Conservation (phyloP, 2,888 invertebrate species). For the Acleris sparsana region DNA sequence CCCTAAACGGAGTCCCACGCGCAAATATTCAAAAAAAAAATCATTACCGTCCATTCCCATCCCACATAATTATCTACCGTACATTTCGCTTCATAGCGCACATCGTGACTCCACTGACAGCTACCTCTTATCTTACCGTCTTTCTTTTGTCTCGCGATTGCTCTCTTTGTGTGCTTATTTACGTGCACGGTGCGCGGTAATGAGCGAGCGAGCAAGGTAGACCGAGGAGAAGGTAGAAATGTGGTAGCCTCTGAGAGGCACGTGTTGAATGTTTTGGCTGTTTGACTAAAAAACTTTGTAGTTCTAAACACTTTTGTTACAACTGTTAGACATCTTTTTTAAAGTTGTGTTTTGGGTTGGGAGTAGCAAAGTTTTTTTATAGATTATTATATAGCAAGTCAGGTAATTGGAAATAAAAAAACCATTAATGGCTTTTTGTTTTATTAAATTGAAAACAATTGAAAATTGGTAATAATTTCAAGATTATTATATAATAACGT, state of each 20-base stretch:
- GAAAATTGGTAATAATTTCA: too few relatives aligned
- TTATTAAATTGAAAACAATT: too few relatives aligned
- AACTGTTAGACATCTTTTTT: too few relatives aligned
- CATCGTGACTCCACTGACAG: constrained; percentile 80
- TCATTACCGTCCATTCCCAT: constrained; percentile 33
- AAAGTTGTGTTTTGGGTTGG: too few relatives aligned
- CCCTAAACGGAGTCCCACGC: constrained; percentile 12
- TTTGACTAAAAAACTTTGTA: too few relatives aligned
- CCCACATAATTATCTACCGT: constrained; percentile 35
- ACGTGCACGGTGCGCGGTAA: constrained; percentile 63
- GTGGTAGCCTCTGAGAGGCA: constrained; percentile 7
- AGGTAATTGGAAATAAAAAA: too few relatives aligned
- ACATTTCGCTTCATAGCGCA: constrained; percentile 67
- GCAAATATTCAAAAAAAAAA: constrained; percentile 26
- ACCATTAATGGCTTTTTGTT: too few relatives aligned
- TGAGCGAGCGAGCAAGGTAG: constrained; percentile 49
- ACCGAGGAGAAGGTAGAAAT: constrained; percentile 40
- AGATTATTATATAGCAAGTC: too few relatives aligned
- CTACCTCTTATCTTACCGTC: constrained; percentile 74
- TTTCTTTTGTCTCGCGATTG: constrained; percentile 63
- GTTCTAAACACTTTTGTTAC: too few relatives aligned
- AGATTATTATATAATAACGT: too few relatives aligned
- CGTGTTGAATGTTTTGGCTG: not conserved
- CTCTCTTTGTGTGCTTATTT: constrained; percentile 81
- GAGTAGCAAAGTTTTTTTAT: too few relatives aligned